Evolutionary conservation across 92 coral and sea anemone species (phyloP).

Genomic region (Diadumene lineata): DNA sequence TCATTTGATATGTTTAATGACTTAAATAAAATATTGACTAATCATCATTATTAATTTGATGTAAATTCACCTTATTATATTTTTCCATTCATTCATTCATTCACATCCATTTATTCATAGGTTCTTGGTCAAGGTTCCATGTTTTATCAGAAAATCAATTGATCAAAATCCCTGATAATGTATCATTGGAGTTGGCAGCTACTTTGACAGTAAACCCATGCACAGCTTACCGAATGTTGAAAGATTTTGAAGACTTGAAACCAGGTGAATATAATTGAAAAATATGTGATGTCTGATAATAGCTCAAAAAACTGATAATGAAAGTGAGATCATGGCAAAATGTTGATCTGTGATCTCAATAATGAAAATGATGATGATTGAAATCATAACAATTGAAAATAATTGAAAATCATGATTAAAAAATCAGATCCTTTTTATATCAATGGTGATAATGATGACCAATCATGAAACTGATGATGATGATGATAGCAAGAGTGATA

Average conservation of each 20-base stretch:
- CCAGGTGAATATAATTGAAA: constrained; percentile 87
- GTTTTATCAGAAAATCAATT: constrained; percentile 67
- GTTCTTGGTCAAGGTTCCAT: constrained; percentile 73
- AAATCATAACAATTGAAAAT: background rate
- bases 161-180: constrained; percentile 70
- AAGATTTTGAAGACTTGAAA: constrained; percentile 83
- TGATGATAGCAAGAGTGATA: too few species aligned
- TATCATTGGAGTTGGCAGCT: constrained; percentile 81
- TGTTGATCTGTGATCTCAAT: too few species aligned
- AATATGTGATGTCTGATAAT: background rate
- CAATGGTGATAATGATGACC: background rate
- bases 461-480: too few species aligned
- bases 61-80: too few species aligned
- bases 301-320: background rate
- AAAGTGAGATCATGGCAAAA: too few species aligned
- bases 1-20: too few species aligned
- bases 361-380: background rate
- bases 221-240: constrained; percentile 94
- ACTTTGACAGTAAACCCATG: constrained; percentile 93
- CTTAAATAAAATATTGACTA: too few species aligned
- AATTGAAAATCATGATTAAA: background rate
- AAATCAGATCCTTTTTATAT: background rate
- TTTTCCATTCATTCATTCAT: background rate
- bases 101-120: constrained; percentile 28
- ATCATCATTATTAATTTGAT: background rate